A percentile compares a stretch with the other conserved stretches of the same genome.
phyloP scores from a whole-genome alignment of 2,113 vertebrate species.

The Machaerirhynchus nigripectus region DNA sequence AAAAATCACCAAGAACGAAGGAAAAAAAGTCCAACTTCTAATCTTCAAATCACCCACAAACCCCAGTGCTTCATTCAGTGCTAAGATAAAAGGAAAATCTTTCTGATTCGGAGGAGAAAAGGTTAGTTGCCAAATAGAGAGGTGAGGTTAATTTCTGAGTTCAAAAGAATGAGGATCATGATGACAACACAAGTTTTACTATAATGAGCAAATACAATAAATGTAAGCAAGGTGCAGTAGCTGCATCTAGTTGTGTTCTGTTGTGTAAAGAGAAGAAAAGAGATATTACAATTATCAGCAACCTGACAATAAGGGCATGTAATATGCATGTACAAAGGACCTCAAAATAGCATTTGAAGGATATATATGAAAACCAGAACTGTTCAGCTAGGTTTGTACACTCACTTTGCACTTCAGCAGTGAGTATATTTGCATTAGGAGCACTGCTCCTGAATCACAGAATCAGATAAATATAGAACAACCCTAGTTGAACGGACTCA shows the following conservation, averaged over 20 bases:
- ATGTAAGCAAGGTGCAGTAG: background rate
- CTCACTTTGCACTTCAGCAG: background rate
- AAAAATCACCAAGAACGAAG: background rate
- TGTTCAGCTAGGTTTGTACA: background rate
- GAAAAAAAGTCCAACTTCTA: background rate
- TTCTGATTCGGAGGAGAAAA: background rate
- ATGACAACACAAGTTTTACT: background rate
- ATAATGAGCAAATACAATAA: background rate
- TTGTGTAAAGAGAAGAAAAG: background rate
- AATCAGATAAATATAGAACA: background rate
- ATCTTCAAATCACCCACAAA: background rate
- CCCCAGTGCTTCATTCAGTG: background rate
- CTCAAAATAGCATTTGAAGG: background rate
- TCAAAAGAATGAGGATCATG: background rate
- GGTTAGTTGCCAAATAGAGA: background rate
- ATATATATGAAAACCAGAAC: background rate
- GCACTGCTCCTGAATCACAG: background rate
- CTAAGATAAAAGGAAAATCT: background rate
- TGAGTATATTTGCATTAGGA: background rate
- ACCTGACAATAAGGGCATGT: fast-evolving
- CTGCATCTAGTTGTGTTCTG: background rate
- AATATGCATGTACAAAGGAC: background rate
- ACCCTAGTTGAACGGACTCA: fast-evolving
- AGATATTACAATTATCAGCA: background rate
- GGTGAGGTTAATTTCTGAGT: background rate